phyloP scores from a whole-genome alignment of 2,113 vertebrate species.

The Notechis scutatus region DNA sequence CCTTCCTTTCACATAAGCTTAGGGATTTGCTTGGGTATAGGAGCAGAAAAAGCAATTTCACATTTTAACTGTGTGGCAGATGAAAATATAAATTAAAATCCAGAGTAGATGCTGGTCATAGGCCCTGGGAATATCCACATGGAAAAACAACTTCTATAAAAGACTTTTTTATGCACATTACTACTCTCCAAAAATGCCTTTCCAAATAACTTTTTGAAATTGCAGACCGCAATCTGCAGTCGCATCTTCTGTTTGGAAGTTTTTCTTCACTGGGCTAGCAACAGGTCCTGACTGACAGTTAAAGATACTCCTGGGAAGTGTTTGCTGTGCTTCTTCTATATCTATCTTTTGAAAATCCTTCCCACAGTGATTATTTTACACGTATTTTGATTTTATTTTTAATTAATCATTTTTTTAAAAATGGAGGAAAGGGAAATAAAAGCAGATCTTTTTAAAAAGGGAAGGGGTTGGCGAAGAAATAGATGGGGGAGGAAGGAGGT shows the following conservation, averaged over 20 bases:
- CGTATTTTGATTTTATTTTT: not conserved
- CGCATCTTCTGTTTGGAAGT: not conserved
- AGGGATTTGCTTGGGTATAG: slow-evolving; percentile 15
- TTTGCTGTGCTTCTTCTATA: not conserved
- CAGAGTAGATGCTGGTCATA: not conserved
- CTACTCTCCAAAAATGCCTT: not conserved
- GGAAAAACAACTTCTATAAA: not conserved
- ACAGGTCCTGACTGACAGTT: not conserved
- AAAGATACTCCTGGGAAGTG: not conserved
- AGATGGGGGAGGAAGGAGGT: not conserved
- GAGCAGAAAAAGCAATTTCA: slow-evolving; percentile 13
- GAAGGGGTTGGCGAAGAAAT: not conserved
- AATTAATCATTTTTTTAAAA: not conserved
- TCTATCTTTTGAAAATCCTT: not conserved
- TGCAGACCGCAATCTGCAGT: not conserved
- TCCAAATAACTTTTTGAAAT: not conserved
- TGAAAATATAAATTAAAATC: slow-evolving; percentile 4
- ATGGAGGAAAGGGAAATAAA: not conserved
- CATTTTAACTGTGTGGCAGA: slow-evolving; percentile 9
- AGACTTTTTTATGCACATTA: not conserved
- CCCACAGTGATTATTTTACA: not conserved
- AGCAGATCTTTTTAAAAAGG: not conserved
- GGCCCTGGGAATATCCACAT: not conserved
- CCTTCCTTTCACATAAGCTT: not conserved
- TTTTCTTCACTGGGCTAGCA: not conserved